Evolutionary conservation across 1,140 invertebrate genomes (phyloP), one percentile per base, ranked within the genome.

Genomic region (Apis mellifera): DNA sequence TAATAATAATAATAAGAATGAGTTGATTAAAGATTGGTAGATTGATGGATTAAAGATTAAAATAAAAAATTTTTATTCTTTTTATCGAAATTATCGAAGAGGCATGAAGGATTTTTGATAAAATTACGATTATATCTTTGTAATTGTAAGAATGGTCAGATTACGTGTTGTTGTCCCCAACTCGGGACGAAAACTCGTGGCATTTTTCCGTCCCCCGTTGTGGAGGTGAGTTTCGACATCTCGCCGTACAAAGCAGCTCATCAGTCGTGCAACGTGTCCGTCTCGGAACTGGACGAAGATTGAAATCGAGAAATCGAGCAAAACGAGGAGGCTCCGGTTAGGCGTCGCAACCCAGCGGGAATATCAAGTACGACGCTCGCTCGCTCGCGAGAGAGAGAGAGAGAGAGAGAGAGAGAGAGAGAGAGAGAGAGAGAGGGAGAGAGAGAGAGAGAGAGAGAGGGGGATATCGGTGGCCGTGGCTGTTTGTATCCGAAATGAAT

Each of bases 401-500:
- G 23, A 77, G 57, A 23, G 54, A 60, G 48, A 32, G 84, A 84
- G 60, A 75, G 23, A 77, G 57, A 23, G 54, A 60, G 48, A 32
- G n/a, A n/a, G n/a, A n/a, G n/a, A n/a, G n/a, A n/a, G n/a, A n/a
- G n/a, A n/a, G n/a, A n/a, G n/a, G n/a, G 54, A 70, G 54, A 66
- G 66, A 42, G 50, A 9, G 57, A 17, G 50, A n/a, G 48, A 57
- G 83, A 82, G 60, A 75, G 23, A 77, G 57, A 23, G 59, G 55
- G 48, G 48, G 42, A 73, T 54, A 66, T 64, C 42, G 50, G 3
- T 50, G 21, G 32, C 32, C 32, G 2, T 32, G 32, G 50, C 19
- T 62, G 52, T 54, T 80, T 78, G 87, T 86, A 89, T 91, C 89
- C 84, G 85, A 90, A 91, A 92, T 91, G 91, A 92, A 93, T 93